phyloP scores from a whole-genome alignment of 2,113 vertebrate species.

The Galemys pyrenaicus region DNA sequence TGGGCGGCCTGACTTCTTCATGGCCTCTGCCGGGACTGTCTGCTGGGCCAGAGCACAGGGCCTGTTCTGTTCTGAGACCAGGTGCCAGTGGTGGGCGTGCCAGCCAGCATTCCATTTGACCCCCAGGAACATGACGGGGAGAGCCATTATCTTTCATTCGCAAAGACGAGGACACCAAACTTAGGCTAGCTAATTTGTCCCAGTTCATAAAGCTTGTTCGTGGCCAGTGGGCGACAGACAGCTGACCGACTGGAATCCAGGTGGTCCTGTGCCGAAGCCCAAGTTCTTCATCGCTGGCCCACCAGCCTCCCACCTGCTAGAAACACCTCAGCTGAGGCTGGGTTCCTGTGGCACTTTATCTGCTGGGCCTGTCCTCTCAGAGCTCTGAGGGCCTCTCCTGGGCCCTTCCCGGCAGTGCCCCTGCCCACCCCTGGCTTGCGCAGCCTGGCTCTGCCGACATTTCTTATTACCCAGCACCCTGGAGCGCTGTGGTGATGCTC shows the following conservation, averaged over 20 bases:
- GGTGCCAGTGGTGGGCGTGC: not conserved
- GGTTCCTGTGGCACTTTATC: not conserved
- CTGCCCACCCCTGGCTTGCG: not conserved
- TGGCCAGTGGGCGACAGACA: not conserved
- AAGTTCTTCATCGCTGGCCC: not conserved
- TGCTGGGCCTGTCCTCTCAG: not conserved
- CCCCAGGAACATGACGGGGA: not conserved
- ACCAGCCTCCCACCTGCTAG: not conserved
- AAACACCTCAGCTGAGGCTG: fast-evolving
- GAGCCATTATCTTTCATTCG: not conserved
- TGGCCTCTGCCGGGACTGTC: not conserved
- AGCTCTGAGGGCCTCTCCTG: not conserved
- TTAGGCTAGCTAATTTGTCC: not conserved
- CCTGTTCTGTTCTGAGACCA: not conserved
- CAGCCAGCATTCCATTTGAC: not conserved
- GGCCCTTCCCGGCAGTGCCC: not conserved
- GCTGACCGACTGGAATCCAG: no score
- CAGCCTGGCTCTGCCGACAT: not conserved
- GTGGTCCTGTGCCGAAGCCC: not conserved
- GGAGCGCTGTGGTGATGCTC: conserved; percentile 54
- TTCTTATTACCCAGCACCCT: conserved; percentile 53
- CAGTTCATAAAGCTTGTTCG: not conserved
- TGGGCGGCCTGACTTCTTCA: no score
- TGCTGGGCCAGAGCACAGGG: not conserved
- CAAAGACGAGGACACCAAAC: not conserved